Evolutionary conservation across 2,888 invertebrate species (phyloP), one percentile per base, ranked within the genome.

Genomic region (Tricholauxania praeusta): DNA sequence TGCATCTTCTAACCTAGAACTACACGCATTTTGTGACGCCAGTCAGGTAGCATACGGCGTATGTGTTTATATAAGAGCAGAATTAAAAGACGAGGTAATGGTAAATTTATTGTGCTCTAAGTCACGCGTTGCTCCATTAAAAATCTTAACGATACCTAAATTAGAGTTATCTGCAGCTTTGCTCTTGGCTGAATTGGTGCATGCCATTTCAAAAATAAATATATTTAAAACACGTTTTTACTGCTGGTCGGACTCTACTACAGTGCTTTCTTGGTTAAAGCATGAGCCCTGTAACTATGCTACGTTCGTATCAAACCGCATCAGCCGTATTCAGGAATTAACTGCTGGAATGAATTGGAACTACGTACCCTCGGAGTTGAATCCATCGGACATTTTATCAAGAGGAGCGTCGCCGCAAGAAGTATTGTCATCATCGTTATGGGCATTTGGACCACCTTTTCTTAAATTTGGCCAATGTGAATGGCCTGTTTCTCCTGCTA

Each of bases 11-110:
- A 53, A 4, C 1, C 17, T 63, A n/a, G 60, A 74, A 51, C 60
- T 74, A 28, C 75, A 76, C 19, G 77, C 64, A 1, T 76, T 77
- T 75, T 77, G 74, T 7, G 75, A 77, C 48, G 57, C 57, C 14
- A 59, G 68, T 28, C 19, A 52, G 2, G 65, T 14, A 22, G 65
- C 65, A n/a, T 65, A 65, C 51, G 65, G 65, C 22, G 65, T 28
- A 22, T 65, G 65, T 19, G 32, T 65, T 15, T 65, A 65, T 65
- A 52, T 51, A 19, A 51, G 28, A n/a, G 4, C 51, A 15, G 8
- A 12, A n/a, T 15, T 12, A 15, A 32, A 51, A 14, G 32, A 52
- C 22, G 32, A 17, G n/a, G 52, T 65, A n/a, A 19, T 28, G 28
- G 28, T 22, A 10, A 51, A 22, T 19, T 28, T 65, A 22, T 52